These are phyloP conservation scores for Mesaphorura yosii DNA, from an alignment of 1,140 invertebrate species.

Conservation along the genomic window DNA sequence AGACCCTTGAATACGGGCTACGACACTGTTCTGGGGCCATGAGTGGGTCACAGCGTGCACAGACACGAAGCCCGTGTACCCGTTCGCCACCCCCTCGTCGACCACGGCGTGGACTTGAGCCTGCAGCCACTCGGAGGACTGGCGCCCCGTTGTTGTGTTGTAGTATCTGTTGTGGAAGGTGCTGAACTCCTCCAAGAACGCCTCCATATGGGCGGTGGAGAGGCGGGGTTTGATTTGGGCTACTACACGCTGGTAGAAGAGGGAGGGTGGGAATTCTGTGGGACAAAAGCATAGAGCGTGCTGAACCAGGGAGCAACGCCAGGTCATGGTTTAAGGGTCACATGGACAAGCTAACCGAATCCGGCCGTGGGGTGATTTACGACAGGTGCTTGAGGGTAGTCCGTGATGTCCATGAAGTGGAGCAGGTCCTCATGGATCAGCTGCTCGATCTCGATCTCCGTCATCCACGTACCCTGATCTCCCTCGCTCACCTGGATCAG, in stretches of 20 bases:
- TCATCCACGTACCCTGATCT: not conserved
- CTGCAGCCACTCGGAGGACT: constrained; percentile 4
- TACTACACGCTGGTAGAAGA: not conserved
- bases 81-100: too few species aligned
- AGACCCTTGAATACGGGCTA: constrained; percentile 11
- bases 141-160: not conserved
- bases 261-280: not conserved
- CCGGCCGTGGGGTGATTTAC: not conserved
- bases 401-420: not conserved
- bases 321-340: not conserved
- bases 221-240: not conserved
- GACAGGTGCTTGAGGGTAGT: not conserved
- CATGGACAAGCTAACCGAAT: not conserved
- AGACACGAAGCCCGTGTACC: not conserved
- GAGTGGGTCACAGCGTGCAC: not conserved
- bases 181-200: not conserved
- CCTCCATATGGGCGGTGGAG: not conserved
- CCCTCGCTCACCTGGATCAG: not conserved
- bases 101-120: constrained; percentile 4
- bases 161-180: constrained; percentile 6
- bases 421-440: not conserved
- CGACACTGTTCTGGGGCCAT: constrained; percentile 11
- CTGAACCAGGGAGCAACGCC: not conserved
- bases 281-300: not conserved
- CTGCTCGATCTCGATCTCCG: not conserved